Evolutionary conservation across 2,797 vertebrate genomes (phyloP), one percentile per base, ranked within the genome.

Genomic region (Masticophis lateralis): DNA sequence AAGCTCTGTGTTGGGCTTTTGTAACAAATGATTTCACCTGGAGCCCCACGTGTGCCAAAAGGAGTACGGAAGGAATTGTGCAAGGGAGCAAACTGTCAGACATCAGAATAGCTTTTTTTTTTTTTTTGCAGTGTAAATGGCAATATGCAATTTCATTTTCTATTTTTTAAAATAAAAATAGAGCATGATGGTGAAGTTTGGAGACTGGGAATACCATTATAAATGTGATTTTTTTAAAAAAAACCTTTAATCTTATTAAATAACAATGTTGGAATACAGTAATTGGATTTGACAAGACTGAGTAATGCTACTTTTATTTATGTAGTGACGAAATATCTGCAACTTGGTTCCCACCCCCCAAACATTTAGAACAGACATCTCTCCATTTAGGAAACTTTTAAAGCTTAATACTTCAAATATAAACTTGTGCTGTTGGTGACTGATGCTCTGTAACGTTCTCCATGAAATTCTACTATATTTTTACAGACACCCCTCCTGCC

Each of bases 251-350:
- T 5, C 92, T 59, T 87, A 95, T 63, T 22, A 95, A 96, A 94
- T 94, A 91, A 11, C 25, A 96, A 10, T 92, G 91, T 92, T 63
- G 79, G 94, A 94, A 88, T 25, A 25, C 37, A 95, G 57, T 32
- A 47, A 96, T 96, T 93, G 91, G 88, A 95, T 92, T 92, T 93
- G 96, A 93, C 27, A 93, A 7, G 92, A 95, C 55, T 95, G 32
- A 3, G 16, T 92, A 95, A 95, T 94, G 87, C 22, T 91, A 27
- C 83, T 61, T 57, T 60, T 69, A 86, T 94, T 94, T 94, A 47
- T 94, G 94, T 92, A 32, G 91, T 7, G 86, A 53, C n/a, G 94
- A 95, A 89, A 91, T 79, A 43, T 1, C 9, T 90, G 66, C 91
- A 3, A n/a, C 66, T 59, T 61, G 91, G 94, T 92, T 0, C 5